Evolutionary conservation across 30 jellyfish, hydroid and myxozoan species (phyloP).

Genomic region (Aurelia sp.): DNA sequence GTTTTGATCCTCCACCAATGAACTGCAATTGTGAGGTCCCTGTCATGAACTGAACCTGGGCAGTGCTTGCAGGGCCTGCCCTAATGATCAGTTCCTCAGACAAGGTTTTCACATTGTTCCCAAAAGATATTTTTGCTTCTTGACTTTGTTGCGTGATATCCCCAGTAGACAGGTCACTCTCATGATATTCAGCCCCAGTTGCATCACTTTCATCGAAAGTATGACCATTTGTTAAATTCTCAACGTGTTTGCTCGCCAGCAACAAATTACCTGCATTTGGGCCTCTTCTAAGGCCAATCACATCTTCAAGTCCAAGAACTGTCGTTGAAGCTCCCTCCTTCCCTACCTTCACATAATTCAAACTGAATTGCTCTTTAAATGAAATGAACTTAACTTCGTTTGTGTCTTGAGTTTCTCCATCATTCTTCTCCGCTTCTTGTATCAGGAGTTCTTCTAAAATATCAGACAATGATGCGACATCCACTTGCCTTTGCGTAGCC

Average conservation of each 20-base stretch:
- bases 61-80: constrained; percentile 40
- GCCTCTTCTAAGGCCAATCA: not conserved
- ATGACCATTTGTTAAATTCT: constrained; percentile 1
- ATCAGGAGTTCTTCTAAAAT: constrained; percentile 9
- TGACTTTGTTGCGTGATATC: not conserved
- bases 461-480: constrained; percentile 1
- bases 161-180: not conserved
- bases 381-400: not conserved
- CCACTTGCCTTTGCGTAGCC: constrained; percentile 33
- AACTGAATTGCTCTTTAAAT: constrained; percentile 30
- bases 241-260: constrained; percentile 26
- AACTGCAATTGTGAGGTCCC: constrained; percentile 30
- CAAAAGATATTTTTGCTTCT: not conserved
- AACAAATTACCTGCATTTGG: not conserved
- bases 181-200: not conserved
- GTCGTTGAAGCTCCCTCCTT: not conserved
- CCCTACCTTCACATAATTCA: constrained; percentile 6
- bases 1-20: not conserved
- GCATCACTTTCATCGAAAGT: not conserved
- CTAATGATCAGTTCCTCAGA: constrained; percentile 12
- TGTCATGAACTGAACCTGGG: constrained; percentile 29
- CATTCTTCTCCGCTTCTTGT: not conserved
- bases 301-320: constrained; percentile 20
- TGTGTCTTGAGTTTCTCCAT: constrained; percentile 1
- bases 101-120: not conserved